phyloP scores from a whole-genome alignment of 2,113 vertebrate species.

The Furnarius figulus region DNA sequence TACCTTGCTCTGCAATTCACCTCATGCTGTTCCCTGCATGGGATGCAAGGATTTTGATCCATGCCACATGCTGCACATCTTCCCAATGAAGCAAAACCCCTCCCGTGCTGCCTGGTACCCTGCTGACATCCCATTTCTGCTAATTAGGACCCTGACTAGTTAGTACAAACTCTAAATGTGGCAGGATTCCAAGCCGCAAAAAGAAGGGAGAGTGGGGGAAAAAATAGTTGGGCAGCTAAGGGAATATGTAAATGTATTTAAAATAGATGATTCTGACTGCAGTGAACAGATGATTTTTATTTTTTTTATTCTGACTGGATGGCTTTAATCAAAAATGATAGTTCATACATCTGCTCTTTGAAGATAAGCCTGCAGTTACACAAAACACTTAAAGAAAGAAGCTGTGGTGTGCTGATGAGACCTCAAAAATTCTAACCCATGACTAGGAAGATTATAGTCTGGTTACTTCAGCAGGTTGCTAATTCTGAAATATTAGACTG shows the following conservation, averaged over 20 bases:
- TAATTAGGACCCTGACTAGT: constrained; percentile 63
- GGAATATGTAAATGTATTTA: constrained; percentile 63
- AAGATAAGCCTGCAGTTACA: constrained; percentile 74
- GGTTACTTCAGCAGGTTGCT: constrained; percentile 61
- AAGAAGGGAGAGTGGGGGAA: background rate
- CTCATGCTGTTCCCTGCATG: constrained; percentile 57
- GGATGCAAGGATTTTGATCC: constrained; percentile 59
- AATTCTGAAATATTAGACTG: constrained; percentile 65
- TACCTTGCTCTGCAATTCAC: constrained; percentile 60
- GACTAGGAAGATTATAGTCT: constrained; percentile 69
- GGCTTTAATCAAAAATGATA: constrained; percentile 76
- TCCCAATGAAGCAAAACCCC: constrained; percentile 58
- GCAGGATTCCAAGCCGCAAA: constrained; percentile 39
- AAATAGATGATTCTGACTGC: constrained; percentile 48
- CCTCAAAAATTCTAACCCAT: constrained; percentile 64
- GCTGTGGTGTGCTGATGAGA: constrained; percentile 45
- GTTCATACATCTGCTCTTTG: constrained; percentile 74
- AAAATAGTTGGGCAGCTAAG: constrained; percentile 47
- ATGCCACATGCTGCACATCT: constrained; percentile 66
- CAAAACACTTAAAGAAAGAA: constrained; percentile 54
- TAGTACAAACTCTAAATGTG: constrained; percentile 52
- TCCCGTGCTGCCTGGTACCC: constrained; percentile 55
- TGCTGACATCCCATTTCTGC: constrained; percentile 63
- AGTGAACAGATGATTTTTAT: constrained; percentile 51
- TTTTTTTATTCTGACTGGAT: constrained; percentile 36